Conservation (phyloP, 2,888 invertebrate species). For the Serrognathus titanus region DNA sequence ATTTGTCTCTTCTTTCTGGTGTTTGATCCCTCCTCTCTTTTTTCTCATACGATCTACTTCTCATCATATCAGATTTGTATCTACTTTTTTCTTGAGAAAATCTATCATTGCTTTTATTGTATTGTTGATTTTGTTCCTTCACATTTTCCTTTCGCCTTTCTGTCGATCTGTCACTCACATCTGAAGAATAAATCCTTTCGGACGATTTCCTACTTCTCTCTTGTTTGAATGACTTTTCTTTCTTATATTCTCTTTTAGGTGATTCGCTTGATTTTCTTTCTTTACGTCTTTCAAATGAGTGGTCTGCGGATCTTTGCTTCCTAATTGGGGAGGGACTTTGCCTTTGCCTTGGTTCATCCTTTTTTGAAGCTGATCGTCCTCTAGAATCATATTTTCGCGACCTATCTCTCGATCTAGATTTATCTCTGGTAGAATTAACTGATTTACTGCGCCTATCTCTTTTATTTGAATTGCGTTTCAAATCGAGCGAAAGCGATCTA, state of each 20-base stretch:
- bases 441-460: slow-evolving; percentile 5
- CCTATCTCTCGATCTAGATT: slow-evolving; percentile 3
- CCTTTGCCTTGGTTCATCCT: slow-evolving; percentile 13
- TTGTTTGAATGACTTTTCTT: slow-evolving; percentile 4
- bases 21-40: slow-evolving; percentile 13
- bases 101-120: neutral
- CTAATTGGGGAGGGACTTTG: neutral
- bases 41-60: slow-evolving; percentile 5
- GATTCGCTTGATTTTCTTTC: neutral
- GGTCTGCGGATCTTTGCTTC: neutral
- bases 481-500: slow-evolving; percentile 40
- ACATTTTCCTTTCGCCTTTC: slow-evolving; percentile 1
- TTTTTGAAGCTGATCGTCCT: slow-evolving; percentile 38
- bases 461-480: slow-evolving; percentile 4
- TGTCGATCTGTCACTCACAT: slow-evolving; percentile 4
- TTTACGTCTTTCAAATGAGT: neutral
- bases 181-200: slow-evolving; percentile 2
- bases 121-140: no score
- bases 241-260: slow-evolving; percentile 1
- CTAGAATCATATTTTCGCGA: slow-evolving; percentile 32
- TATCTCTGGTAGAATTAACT: slow-evolving; percentile 6
- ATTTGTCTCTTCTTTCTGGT: slow-evolving; percentile 12
- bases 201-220: neutral
- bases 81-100: neutral
- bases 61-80: neutral